phyloP scores from a whole-genome alignment of 2,797 vertebrate genomes.

The Benthosema pterotum region DNA sequence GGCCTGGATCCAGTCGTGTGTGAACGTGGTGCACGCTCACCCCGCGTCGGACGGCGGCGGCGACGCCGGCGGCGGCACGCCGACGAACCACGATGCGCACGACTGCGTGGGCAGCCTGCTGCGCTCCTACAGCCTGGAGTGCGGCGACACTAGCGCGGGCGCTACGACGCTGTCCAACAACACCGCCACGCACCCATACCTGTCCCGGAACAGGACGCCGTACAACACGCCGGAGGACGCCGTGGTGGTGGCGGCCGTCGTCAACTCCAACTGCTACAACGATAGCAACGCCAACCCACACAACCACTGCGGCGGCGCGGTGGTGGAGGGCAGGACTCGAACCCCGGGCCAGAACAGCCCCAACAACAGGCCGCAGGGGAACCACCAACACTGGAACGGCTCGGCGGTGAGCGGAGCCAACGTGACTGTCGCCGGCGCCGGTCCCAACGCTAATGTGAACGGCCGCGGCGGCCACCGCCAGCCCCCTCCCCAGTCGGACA shows the following conservation, averaged over 20 bases:
- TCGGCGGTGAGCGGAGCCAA: conserved; percentile 67
- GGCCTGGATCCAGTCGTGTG: conserved; percentile 86
- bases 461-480: conserved; percentile 69
- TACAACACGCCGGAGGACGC: conserved; percentile 68
- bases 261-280: conserved; percentile 80
- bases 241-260: conserved; percentile 49
- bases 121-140: conserved; percentile 81
- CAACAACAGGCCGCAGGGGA: conserved; percentile 64
- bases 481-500: conserved; percentile 83
- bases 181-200: conserved; percentile 58
- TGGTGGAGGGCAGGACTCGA: conserved; percentile 71
- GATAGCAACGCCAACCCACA: conserved; percentile 84
- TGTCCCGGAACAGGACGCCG: conserved; percentile 19
- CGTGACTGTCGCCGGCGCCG: conserved; percentile 25
- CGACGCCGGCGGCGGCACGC: conserved; percentile 47
- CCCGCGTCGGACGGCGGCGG: conserved; percentile 46
- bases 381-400: conserved; percentile 85
- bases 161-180: conserved; percentile 49
- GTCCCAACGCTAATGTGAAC: conserved; percentile 78
- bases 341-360: conserved; percentile 58
- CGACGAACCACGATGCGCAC: conserved; percentile 63
- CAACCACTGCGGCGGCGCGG: conserved; percentile 73
- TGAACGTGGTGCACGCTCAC: conserved; percentile 76
- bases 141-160: conserved; percentile 64
- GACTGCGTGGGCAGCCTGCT: conserved; percentile 85